Percentiles rank a stretch among this genome's conserved stretches.
phyloP scores from a whole-genome alignment of 92 coral and sea anemone species.

The Porites lobata region DNA sequence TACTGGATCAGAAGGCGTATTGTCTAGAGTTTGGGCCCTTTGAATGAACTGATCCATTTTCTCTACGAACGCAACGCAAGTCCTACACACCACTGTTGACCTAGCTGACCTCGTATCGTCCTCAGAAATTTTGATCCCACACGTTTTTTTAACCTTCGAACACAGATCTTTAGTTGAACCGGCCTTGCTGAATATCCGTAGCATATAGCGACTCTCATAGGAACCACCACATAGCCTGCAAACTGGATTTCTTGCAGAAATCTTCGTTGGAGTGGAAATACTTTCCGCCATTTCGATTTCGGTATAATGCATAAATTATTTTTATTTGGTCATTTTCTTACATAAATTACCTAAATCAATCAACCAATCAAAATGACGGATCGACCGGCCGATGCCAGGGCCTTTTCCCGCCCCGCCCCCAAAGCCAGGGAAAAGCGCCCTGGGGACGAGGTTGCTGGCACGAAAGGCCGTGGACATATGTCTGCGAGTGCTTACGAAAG shows the following conservation, averaged over 20 bases:
- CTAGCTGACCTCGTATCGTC: conserved; percentile 22
- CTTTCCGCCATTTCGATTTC: conserved; percentile 25
- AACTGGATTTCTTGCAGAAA: no score
- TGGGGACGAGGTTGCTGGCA: no score
- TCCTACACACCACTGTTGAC: background rate
- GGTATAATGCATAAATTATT: conserved; percentile 8
- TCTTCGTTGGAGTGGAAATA: conserved; percentile 38
- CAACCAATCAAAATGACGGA: no score
- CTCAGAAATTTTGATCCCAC: conserved; percentile 54
- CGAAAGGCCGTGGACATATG: no score
- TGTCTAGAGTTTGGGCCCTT: conserved; percentile 21
- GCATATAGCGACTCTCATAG: no score
- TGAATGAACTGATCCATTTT: conserved; percentile 57
- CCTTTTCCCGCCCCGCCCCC: no score
- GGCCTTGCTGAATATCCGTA: no score
- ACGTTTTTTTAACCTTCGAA: conserved; percentile 21
- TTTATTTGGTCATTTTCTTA: no score
- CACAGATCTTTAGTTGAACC: conserved; percentile 16
- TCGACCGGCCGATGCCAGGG: no score
- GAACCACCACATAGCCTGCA: no score
- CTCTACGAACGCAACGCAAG: conserved; percentile 26
- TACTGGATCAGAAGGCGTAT: conserved; percentile 26
- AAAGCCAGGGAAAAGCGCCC: background rate
- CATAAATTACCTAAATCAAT: no score
- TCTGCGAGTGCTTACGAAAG: no score